Conservation (phyloP, 2,888 invertebrate species). For the Ecliptopera silaceata region DNA sequence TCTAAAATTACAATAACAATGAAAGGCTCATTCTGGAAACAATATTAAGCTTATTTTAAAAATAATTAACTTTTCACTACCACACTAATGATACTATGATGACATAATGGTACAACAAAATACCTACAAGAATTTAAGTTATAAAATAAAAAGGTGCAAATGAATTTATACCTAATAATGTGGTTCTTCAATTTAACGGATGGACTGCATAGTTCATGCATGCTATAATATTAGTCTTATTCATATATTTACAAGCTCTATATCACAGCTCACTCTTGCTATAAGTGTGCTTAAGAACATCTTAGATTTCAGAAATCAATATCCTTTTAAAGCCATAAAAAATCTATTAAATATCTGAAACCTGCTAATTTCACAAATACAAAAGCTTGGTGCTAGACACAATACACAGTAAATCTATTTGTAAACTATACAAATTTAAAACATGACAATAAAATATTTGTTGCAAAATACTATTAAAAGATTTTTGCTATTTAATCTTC, state of each 20-base stretch:
- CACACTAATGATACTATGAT: neutral
- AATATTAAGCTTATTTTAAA: conserved; percentile 54
- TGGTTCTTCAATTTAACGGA: conserved; percentile 33
- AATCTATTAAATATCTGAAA: conserved; percentile 13
- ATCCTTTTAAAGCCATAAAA: conserved; percentile 1
- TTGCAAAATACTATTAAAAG: conserved; percentile 2
- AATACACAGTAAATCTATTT: conserved; percentile 13
- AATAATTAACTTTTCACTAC: conserved; percentile 36
- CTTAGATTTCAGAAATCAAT: conserved; percentile 23
- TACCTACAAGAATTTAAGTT: conserved; percentile 25
- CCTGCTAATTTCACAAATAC: conserved; percentile 11
- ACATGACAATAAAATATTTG: conserved; percentile 5
- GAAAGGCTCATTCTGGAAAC: conserved; percentile 56
- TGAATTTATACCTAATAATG: conserved; percentile 25
- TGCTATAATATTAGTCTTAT: conserved; percentile 38
- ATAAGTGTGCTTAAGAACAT: conserved; percentile 48
- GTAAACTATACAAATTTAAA: conserved; percentile 20
- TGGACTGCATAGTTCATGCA: conserved; percentile 31
- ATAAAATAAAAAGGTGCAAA: neutral
- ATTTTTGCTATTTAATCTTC: conserved; percentile 1
- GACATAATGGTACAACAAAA: conserved; percentile 35
- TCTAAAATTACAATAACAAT: conserved; percentile 65
- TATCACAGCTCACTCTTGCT: conserved; percentile 78
- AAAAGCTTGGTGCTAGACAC: conserved; percentile 25
- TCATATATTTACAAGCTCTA: conserved; percentile 71